Conservation (phyloP, 1,140 invertebrate genomes). For the Oreohelix idahoensis region DNA sequence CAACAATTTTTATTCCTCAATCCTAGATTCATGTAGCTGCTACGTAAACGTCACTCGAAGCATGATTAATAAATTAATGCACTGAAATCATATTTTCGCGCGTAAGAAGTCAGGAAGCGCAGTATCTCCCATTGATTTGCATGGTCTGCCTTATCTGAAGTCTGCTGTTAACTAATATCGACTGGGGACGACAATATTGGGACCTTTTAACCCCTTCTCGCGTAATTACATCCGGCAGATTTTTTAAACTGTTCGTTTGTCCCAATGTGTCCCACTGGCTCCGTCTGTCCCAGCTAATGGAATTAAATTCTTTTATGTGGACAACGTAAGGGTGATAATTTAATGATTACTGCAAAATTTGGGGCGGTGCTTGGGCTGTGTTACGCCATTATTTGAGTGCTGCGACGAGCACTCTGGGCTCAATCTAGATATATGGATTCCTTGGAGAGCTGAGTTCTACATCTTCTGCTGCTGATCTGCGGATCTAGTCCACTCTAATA, state of each 20-base stretch:
- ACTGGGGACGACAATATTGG: background rate
- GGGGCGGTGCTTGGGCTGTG: background rate
- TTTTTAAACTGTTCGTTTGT: background rate
- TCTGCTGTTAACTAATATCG: background rate
- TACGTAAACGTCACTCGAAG: background rate
- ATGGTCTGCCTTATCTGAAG: background rate
- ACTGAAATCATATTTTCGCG: no score
- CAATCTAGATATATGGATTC: background rate
- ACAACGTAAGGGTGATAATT: constrained; percentile 18
- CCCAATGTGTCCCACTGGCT: background rate
- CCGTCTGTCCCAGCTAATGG: constrained; percentile 9
- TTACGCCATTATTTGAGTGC: constrained; percentile 25
- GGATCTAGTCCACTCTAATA: background rate
- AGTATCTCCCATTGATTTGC: background rate
- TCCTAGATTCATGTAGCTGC: no score
- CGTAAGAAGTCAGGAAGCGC: background rate
- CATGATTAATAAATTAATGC: no score
- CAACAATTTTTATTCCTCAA: no score
- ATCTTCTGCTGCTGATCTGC: background rate
- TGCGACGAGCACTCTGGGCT: background rate
- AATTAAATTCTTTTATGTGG: constrained; percentile 29
- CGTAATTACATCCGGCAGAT: background rate
- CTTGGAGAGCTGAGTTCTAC: background rate
- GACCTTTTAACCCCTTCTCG: background rate
- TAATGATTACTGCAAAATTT: constrained; percentile 17